Evolutionary conservation across 2,888 invertebrate genomes (phyloP).

Genomic region (Drosophila glabriapex): DNA sequence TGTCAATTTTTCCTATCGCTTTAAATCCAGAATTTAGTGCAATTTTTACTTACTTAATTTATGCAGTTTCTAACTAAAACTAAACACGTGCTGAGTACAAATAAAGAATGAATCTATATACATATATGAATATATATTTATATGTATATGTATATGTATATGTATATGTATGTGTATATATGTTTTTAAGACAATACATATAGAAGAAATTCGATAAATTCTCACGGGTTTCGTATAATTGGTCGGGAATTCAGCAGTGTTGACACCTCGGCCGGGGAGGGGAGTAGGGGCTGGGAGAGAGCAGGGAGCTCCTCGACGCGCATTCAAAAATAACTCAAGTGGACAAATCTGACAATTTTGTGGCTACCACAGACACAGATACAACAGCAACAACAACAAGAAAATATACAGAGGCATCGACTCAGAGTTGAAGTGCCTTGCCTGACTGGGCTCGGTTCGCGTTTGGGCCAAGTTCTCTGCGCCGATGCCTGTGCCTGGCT

Average conservation of each 20-base stretch:
- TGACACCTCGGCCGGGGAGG: conserved; percentile 60
- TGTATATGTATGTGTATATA: conserved; percentile 11
- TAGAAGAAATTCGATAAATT: conserved; percentile 42
- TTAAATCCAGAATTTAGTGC: conserved; percentile 70
- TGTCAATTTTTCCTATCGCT: conserved; percentile 63
- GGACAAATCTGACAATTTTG: conserved; percentile 82
- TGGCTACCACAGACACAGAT: conserved; percentile 73
- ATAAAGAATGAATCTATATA: conserved; percentile 61
- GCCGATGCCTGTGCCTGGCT: background rate
- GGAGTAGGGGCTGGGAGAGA: background rate
- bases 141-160: conserved; percentile 7
- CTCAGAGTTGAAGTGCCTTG: conserved; percentile 65
- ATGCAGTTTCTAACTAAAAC: conserved; percentile 57
- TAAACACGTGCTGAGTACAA: conserved; percentile 70
- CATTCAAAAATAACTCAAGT: conserved; percentile 80
- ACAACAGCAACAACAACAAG: conserved; percentile 21
- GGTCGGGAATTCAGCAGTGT: conserved; percentile 69
- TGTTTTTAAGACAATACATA: conserved; percentile 7
- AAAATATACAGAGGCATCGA: conserved; percentile 23
- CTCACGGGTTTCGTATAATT: conserved; percentile 81
- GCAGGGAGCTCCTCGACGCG: conserved; percentile 43
- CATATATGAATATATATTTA: conserved; percentile 28
- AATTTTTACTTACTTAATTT: conserved; percentile 70
- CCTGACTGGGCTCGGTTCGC: conserved; percentile 29
- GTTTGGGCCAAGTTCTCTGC: conserved; percentile 1